Percentiles rank a stretch among this genome's conserved stretches.
phyloP scores from a whole-genome alignment of 1,140 invertebrate genomes.

The Nephila pilipes region DNA sequence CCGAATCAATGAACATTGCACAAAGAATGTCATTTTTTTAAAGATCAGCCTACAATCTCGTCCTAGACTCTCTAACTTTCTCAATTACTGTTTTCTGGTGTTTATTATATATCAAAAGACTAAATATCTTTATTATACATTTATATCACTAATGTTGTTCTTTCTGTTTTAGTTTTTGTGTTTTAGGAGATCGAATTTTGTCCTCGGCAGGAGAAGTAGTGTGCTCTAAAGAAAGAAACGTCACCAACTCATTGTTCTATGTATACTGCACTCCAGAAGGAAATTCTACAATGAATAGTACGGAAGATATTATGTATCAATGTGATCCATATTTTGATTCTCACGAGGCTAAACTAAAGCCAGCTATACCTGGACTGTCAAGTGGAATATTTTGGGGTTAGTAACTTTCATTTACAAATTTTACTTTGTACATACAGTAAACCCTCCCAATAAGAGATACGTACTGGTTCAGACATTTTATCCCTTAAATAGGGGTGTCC shows the following conservation, averaged over 20 bases:
- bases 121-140: background rate
- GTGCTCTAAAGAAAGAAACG: slow-evolving; percentile 74
- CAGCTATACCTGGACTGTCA: slow-evolving; percentile 89
- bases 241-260: slow-evolving; percentile 67
- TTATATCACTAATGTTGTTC: slow-evolving; percentile 81
- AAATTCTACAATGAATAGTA: slow-evolving; percentile 30
- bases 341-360: slow-evolving; percentile 82
- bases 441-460: too few species aligned
- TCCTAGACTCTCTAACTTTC: too few species aligned
- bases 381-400: slow-evolving; percentile 89
- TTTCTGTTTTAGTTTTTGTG: slow-evolving; percentile 75
- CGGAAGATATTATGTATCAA: slow-evolving; percentile 37
- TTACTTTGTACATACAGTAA: too few species aligned
- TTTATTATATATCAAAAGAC: too few species aligned
- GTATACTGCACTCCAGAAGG: slow-evolving; percentile 37
- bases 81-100: too few species aligned
- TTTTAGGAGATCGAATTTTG: slow-evolving; percentile 72
- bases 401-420: slow-evolving; percentile 66
- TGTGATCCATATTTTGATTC: slow-evolving; percentile 90
- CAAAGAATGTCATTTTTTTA: too few species aligned
- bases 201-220: background rate
- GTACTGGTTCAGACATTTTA: too few species aligned
- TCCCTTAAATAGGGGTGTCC: too few species aligned
- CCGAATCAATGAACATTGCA: too few species aligned
- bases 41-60: too few species aligned